Evolutionary conservation across 2,113 vertebrate species (phyloP), one percentile per base, ranked within the genome.

Genomic region (Cyphomyrus discorhynchus): DNA sequence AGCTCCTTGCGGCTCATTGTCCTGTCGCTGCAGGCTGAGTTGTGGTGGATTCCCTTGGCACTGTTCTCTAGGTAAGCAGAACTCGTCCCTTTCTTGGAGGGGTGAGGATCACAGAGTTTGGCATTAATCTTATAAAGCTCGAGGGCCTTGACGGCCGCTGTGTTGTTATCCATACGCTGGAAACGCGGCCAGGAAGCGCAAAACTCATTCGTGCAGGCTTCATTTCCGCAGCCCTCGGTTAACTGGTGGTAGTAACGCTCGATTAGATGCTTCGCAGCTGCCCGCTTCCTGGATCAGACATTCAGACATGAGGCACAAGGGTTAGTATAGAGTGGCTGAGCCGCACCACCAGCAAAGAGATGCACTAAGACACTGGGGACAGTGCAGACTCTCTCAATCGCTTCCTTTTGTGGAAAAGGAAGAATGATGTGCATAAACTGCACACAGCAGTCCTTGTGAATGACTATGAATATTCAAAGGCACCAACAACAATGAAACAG

Each of bases 231-330:
- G 96, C 98, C 98, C 93, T 99, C 97, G 13, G 98, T 99, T 97
- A 99, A 97, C 98, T 99, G 98, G 94, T 97, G 97, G 97, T 99
- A 99, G 97, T 99, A 99, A 96, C 98, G 98, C 96, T 99, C 98
- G 95, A 99, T 99, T 96, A 99, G 97, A 97, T 98, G 97, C 97
- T 99, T 99, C 96, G 98, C 98, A 96, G 98, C 97, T 94, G 97
- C 97, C 97, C 97, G 99, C 97, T 99, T 99, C 99, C 98, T 99
- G 97, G 93, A 92, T 93, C 95, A 95, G 94, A 98, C 93, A 97
- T 95, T 96, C 93, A 96, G 96, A 98, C 94, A 95, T 93, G 92
- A 88, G 95, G 96, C 94, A 96, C 77, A 94, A 84, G 91, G 92
- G 95, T 96, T 95, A 96, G 88, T 49, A 88, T 3, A 10, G 46